Conservation (phyloP, 2,797 vertebrate species). For the Cheirogaleus major region DNA sequence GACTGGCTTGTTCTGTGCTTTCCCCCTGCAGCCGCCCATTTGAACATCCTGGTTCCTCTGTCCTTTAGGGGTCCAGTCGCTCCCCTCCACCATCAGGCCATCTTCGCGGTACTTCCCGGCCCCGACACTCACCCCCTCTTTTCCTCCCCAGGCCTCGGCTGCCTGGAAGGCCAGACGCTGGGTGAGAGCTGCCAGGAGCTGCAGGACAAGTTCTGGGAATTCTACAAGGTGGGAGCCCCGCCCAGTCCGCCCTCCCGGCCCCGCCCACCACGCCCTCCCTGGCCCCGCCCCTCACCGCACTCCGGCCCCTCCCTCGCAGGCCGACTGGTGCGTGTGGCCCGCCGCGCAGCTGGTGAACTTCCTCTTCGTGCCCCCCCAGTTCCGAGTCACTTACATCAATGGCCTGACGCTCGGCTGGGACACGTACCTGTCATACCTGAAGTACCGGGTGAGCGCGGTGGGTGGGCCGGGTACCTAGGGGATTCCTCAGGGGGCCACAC, state of each 20-base stretch:
- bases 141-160: slow-evolving; percentile 89
- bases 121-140: not conserved
- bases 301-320: slow-evolving; percentile 79
- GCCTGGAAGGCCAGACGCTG: slow-evolving; percentile 89
- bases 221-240: slow-evolving; percentile 90
- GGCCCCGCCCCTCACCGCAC: not conserved
- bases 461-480: not conserved
- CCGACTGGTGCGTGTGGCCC: slow-evolving; percentile 95
- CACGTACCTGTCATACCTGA: slow-evolving; percentile 96
- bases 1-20: not conserved
- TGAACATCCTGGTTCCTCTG: not conserved
- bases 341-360: slow-evolving; percentile 95
- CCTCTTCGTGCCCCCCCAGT: slow-evolving; percentile 92
- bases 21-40: not conserved
- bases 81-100: no score
- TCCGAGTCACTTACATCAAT: slow-evolving; percentile 94
- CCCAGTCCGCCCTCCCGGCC: rapidly evolving
- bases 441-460: slow-evolving; percentile 90
- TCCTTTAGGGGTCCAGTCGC: not conserved
- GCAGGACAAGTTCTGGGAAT: slow-evolving; percentile 94
- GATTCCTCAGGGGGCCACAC: not conserved
- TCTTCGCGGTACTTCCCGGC: not conserved
- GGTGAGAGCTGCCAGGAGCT: slow-evolving; percentile 90
- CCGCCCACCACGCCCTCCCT: rapidly evolving
- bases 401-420: slow-evolving; percentile 95